Base-by-base conservation (phyloP, 2,113 vertebrate genomes). In the Hemiprocne comata region DNA sequence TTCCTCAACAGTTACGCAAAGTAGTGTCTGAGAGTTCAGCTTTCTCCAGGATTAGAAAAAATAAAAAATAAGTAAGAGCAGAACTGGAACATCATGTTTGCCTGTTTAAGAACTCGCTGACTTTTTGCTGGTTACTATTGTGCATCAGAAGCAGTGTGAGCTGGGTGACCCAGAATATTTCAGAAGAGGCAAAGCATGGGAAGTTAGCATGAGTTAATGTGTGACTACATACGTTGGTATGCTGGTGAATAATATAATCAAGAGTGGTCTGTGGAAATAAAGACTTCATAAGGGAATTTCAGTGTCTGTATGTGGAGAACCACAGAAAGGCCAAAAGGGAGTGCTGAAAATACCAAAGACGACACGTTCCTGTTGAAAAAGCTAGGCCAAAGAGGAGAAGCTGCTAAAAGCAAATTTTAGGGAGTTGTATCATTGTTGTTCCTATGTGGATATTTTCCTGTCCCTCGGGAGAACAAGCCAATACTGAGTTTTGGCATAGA, bases 151-250 rank as follows among this genome's bases (percentile, higher is more conserved):
- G 31, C 31, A 5, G 16, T 3, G 11, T 51, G 67, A 76, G 29
- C 34, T 48, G 17, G 19, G 42, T 23, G 51, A 29, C 76, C 79
- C 55, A 9, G n/a, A 53, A 64, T 62, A 11, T 53, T 92, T 66
- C 53, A 75, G 70, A 42, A 72, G 46, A 73, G 28, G 13, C 62
- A 80, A 83, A 53, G 44, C 65, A 87, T 70, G 34, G 60, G 36
- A 94, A 85, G 10, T 73, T 75, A 80, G 53, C 73, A 81, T 79
- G 79, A 89, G 69, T 96, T 91, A 94, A 76, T 71, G 19, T 54
- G 25, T 97, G 94, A 92, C 88, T 95, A 46, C 25, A 7, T 78
- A 75, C 54, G 23, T 71, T 96, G 95, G 85, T 94, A 94, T 97
- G 92, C 86, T 95, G 77, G n/a, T 93, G 86, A 92, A 95, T 95